Base-by-base conservation (phyloP, 2,888 invertebrate genomes). In the Drosophila longiperda region DNA sequence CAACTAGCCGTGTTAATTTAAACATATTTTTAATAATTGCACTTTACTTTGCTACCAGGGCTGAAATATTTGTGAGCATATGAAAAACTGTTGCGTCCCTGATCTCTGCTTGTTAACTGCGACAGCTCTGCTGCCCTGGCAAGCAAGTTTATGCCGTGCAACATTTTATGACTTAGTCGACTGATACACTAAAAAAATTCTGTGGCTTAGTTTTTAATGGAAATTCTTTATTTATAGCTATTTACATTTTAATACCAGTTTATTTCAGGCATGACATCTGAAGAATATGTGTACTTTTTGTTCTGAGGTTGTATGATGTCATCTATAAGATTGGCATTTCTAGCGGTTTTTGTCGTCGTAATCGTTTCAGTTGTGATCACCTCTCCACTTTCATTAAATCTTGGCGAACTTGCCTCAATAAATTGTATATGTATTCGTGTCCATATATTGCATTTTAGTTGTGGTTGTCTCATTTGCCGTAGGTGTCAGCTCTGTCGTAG, bases 221-320 rank as follows among this genome's bases (percentile, higher is more conserved):
- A 1, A 5, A 33, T 12, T 23, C n/a, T 9, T 34, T 33, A 55
- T 55, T 23, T 17, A 17, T 15, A 20, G 6, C 26, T 33, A 48
- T 54, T 26, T 9, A 29, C 3, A 48, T 54, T 53, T 57, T 9
- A 74, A n/a, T 63, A 45, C 72, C 70, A 84, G 7, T 80, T 71
- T 17, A 66, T 64, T 42, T 90, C 84, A 3, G 91, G 91, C 80
- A 90, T 90, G 32, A 91, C 87, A 77, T 91, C 91, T 26, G 91
- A 88, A 1, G 79, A 70, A 67, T 91, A 91, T 2, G 66, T 78
- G 1, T 82, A 42, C 59, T 77, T 78, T 62, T 65, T 80, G 1
- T 73, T 71, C n/a, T 73, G 69, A 6, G 75, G 49, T 5, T 68
- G 32, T 5, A 86, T 66, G 17, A 58, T 42, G 36, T 81, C 78